phyloP scores from a whole-genome alignment of 2,797 vertebrate species.

The Leucoraja ocellata region DNA sequence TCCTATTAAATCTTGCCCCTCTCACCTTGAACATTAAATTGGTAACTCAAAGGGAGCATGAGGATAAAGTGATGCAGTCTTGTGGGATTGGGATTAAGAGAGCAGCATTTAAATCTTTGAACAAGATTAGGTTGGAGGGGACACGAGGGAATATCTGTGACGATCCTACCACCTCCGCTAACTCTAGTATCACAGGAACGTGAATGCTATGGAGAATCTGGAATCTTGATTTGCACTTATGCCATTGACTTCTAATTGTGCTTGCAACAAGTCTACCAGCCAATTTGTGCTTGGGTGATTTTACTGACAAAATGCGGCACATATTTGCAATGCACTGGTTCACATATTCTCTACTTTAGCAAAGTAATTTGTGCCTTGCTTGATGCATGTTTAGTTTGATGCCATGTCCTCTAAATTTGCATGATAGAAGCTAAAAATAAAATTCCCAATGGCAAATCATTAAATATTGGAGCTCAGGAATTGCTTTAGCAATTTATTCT shows the following conservation, averaged over 20 bases:
- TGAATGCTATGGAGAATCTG: background rate
- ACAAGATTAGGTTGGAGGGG: background rate
- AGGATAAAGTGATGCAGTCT: background rate
- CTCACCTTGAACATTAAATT: no score
- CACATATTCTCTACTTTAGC: background rate
- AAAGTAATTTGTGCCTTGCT: background rate
- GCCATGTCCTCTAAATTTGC: background rate
- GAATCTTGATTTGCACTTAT: background rate
- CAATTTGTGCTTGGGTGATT: background rate
- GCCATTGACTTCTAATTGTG: no score
- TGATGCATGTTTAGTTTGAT: background rate
- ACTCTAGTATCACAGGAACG: background rate
- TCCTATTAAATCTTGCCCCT: no score
- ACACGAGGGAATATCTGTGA: background rate
- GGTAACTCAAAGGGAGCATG: background rate
- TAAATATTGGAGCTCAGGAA: background rate
- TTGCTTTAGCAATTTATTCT: slow-evolving; percentile 23
- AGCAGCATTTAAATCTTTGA: background rate
- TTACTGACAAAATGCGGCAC: background rate
- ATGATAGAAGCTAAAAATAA: background rate
- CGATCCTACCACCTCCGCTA: background rate
- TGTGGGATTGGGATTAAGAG: background rate
- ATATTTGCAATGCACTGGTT: background rate
- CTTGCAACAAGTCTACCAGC: background rate
- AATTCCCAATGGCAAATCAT: background rate